Evolutionary conservation across 1,140 invertebrate genomes (phyloP).

Genomic region (Hypothenemus hampei): DNA sequence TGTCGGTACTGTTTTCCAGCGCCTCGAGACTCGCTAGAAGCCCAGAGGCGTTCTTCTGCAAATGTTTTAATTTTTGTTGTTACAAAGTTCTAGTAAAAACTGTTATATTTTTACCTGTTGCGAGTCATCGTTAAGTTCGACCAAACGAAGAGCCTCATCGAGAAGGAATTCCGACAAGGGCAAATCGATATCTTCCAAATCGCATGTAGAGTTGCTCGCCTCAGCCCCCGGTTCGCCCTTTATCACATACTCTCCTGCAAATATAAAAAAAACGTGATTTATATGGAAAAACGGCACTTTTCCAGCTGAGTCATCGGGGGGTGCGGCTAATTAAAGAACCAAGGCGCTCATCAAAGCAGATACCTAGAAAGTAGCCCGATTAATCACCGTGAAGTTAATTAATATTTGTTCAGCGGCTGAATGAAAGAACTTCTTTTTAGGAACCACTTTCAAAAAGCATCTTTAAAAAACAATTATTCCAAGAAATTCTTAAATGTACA

Average conservation of each 20-base stretch:
- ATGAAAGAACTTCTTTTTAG: too few relatives aligned
- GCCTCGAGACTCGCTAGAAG: slow-evolving; percentile 23
- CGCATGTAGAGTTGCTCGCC: slow-evolving; percentile 36
- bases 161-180: slow-evolving; percentile 59
- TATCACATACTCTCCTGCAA: slow-evolving; percentile 58
- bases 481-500: too few relatives aligned
- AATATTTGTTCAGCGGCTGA: slow-evolving; percentile 10
- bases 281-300: background rate
- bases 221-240: slow-evolving; percentile 46
- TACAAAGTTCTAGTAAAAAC: background rate
- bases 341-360: slow-evolving; percentile 6
- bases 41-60: slow-evolving; percentile 38
- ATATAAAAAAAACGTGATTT: background rate
- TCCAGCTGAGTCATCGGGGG: background rate
- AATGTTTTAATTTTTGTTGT: background rate
- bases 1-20: slow-evolving; percentile 13
- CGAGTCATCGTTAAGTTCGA: slow-evolving; percentile 62
- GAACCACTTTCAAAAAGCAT: too few relatives aligned
- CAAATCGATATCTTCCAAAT: slow-evolving; percentile 47
- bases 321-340: slow-evolving; percentile 7
- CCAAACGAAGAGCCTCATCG: slow-evolving; percentile 67
- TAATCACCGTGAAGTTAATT: slow-evolving; percentile 18
- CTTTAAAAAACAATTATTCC: too few relatives aligned
- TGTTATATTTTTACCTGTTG: slow-evolving; percentile 44
- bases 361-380: slow-evolving; percentile 14